Conservation (phyloP, 2,113 vertebrate genomes). For the Ia io region DNA sequence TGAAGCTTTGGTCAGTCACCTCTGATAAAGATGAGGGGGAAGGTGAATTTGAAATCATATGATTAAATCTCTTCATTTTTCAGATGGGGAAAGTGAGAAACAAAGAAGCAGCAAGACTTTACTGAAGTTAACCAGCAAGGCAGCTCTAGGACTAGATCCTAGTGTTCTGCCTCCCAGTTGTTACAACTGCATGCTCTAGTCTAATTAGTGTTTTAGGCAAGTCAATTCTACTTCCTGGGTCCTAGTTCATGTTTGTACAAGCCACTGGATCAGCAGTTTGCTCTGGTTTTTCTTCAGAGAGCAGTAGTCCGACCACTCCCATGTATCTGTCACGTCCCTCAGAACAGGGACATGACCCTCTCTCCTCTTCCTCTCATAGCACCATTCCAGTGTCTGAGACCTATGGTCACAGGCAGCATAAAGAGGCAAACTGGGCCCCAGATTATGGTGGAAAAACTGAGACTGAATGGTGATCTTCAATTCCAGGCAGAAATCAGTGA, state of each 20-base stretch:
- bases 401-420: not conserved
- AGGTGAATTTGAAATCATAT: not conserved
- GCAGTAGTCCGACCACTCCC: too few relatives aligned
- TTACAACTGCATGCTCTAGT: not conserved
- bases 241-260: not conserved
- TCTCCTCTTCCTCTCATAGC: not conserved
- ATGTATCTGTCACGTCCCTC: accelerated
- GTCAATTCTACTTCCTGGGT: not conserved
- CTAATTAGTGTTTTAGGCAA: not conserved
- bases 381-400: not conserved
- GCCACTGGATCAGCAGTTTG: not conserved
- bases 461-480: not conserved
- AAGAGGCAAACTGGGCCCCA: not conserved
- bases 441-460: not conserved
- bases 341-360: not conserved
- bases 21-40: not conserved
- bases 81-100: not conserved
- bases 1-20: not conserved
- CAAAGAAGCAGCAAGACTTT: not conserved
- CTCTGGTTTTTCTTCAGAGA: not conserved
- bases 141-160: not conserved
- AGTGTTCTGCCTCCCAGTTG: not conserved
- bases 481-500: too few relatives aligned
- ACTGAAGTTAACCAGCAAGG: not conserved
- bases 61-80: not conserved